A percentile compares a stretch with the other conserved stretches of the same genome.
These are phyloP conservation scores for Crotalus tigris DNA, from an alignment of 2,113 vertebrate genomes.

Conservation along the genomic window DNA sequence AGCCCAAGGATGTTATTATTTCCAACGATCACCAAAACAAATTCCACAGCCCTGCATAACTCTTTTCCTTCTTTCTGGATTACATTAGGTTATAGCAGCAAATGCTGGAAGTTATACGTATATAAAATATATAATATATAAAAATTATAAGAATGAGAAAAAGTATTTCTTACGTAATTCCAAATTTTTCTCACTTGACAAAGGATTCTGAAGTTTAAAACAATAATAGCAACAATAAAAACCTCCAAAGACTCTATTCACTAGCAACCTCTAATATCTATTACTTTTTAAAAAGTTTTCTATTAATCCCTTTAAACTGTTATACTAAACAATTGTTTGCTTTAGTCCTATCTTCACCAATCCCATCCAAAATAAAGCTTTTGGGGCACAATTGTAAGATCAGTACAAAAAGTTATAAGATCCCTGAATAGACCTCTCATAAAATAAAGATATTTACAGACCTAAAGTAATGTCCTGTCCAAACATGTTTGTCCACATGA, in stretches of 20 bases:
- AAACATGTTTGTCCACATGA: slow-evolving; percentile 54
- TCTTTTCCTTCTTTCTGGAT: background rate
- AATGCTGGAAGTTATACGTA: background rate
- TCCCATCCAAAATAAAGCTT: background rate
- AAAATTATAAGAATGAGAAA: background rate
- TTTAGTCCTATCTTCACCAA: background rate
- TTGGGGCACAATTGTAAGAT: slow-evolving; percentile 37
- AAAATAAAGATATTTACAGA: slow-evolving; percentile 54
- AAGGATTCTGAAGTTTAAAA: background rate
- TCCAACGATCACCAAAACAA: background rate
- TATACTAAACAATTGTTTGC: background rate
- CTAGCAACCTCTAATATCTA: slow-evolving; percentile 2
- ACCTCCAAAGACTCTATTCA: background rate
- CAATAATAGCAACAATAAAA: background rate
- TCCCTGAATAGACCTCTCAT: slow-evolving; percentile 38
- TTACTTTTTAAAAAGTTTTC: slow-evolving; percentile 5
- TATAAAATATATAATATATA: background rate
- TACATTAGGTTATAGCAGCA: background rate
- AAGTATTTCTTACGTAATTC: background rate
- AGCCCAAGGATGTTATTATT: background rate
- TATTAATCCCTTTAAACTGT: slow-evolving; percentile 9
- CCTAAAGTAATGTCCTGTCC: slow-evolving; percentile 53
- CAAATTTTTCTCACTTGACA: background rate
- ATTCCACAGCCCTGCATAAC: background rate
- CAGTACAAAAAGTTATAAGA: slow-evolving; percentile 28